phyloP scores from a whole-genome alignment of 2,888 invertebrate genomes.

The Nomada ferruginata region DNA sequence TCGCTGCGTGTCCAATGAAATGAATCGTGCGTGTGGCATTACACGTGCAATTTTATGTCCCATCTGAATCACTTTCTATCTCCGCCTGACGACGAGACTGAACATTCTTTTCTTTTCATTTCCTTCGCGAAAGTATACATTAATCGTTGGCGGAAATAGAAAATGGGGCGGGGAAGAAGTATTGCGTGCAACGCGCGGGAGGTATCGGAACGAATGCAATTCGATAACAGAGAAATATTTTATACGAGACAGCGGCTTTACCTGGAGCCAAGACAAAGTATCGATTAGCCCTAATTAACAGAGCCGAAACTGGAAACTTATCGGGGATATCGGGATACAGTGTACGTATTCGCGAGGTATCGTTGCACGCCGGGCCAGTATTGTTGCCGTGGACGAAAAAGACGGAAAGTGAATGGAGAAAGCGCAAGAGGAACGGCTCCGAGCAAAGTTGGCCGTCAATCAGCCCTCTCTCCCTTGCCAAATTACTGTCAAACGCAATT shows the following conservation, averaged over 20 bases:
- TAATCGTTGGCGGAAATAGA: slow-evolving; percentile 10
- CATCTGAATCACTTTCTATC: slow-evolving; percentile 59
- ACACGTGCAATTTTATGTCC: slow-evolving; percentile 50
- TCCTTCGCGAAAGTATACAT: neutral
- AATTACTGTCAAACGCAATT: slow-evolving; percentile 79
- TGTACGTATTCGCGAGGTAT: slow-evolving; percentile 10
- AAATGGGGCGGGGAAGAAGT: neutral
- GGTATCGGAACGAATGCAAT: neutral
- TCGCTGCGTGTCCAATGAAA: slow-evolving; percentile 58
- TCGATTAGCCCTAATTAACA: slow-evolving; percentile 41
- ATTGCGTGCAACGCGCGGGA: neutral
- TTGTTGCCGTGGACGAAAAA: slow-evolving; percentile 40
- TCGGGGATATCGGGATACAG: slow-evolving; percentile 25
- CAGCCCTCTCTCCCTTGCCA: slow-evolving; percentile 66
- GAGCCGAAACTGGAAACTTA: slow-evolving; percentile 39
- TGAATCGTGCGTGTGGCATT: slow-evolving; percentile 49
- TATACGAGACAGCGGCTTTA: neutral
- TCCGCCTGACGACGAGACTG: slow-evolving; percentile 8
- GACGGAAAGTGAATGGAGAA: slow-evolving; percentile 31
- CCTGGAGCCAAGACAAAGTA: neutral
- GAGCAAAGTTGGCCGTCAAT: slow-evolving; percentile 65
- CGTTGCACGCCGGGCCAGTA: slow-evolving; percentile 26
- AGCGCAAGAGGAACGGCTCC: slow-evolving; percentile 41
- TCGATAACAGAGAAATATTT: neutral
- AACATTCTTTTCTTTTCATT: neutral